Base-by-base conservation (phyloP, 2,797 vertebrate genomes). In the Melanotaenia parkinsoni region DNA sequence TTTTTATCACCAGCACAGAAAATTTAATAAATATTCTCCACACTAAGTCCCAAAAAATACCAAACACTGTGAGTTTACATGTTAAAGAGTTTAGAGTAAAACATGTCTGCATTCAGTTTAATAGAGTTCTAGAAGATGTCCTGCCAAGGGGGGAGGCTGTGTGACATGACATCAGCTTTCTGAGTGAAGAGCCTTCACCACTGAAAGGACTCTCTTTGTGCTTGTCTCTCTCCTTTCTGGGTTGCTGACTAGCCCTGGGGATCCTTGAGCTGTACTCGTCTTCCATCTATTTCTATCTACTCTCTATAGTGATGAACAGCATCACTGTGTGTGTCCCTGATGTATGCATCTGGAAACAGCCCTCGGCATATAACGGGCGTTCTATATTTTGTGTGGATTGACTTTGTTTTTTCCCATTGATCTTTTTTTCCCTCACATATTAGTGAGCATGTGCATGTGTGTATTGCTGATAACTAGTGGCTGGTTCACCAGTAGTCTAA, bases 201-300 rank as follows among this genome's bases (percentile, higher is more conserved):
- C 76, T 83, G 79, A 91, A 82, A 81, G 73, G 60, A 28, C 67
- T 66, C 54, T 80, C 83, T 88, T 88, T 91, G 81, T 90, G 69
- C 47, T 54, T 28, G 5, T 57, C 20, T 67, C 45, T 58, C 66
- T 40, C 57, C 64, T 68, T 58, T 74, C 73, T 45, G 77, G 81
- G 82, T 57, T 59, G 77, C 68, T 67, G 77, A 80, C 65, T 71
- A 24, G 80, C 88, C 81, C 33, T 13, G 26, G 85, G 89, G 81
- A 79, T 70, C 75, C 80, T 76, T 59, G 70, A 61, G 72, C 72
- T 28, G 47, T 32, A 63, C 59, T 81, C 63, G 2, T 82, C 67
- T 60, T 80, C 59, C 38, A 61, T 86, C 77, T 80, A 61, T 79
- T 77, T 72, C 81, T 80, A 51, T 83, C 57, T 84, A 58, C 66